These are phyloP conservation scores for Rallus limicola DNA, from an alignment of 2,113 vertebrate species.

Conservation along the genomic window DNA sequence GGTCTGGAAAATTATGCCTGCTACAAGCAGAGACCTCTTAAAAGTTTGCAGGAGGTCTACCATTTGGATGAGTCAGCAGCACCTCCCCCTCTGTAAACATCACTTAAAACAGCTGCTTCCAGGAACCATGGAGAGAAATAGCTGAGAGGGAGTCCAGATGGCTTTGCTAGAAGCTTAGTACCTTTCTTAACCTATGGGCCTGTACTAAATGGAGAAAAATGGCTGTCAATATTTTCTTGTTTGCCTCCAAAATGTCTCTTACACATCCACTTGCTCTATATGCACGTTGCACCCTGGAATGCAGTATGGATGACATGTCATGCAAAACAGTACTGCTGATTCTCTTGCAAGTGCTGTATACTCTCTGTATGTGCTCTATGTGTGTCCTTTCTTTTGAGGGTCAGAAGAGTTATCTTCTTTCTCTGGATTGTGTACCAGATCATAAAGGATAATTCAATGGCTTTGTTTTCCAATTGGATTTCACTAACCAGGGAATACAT, in stretches of 20 bases:
- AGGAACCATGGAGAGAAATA: background rate
- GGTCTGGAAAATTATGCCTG: constrained; percentile 3
- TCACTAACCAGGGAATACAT: background rate
- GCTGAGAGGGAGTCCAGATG: background rate
- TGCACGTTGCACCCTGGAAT: background rate
- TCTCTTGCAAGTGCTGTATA: background rate
- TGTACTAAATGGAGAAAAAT: background rate
- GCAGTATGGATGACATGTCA: background rate
- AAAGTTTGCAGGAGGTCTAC: constrained; percentile 16
- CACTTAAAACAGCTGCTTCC: background rate
- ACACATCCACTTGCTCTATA: background rate
- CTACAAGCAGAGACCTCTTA: background rate
- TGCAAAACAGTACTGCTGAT: background rate
- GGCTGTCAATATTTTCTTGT: background rate
- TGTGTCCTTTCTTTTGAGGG: background rate
- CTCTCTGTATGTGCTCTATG: background rate
- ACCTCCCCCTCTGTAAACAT: background rate
- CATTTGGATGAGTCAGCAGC: background rate
- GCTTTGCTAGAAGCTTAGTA: background rate
- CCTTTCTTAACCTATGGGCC: background rate
- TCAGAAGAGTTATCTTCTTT: background rate
- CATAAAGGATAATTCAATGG: background rate
- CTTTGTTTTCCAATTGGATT: background rate
- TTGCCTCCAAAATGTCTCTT: background rate
- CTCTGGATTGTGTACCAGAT: background rate